Evolutionary conservation across 1,140 invertebrate genomes (phyloP).

Genomic region (Episyrphus balteatus): DNA sequence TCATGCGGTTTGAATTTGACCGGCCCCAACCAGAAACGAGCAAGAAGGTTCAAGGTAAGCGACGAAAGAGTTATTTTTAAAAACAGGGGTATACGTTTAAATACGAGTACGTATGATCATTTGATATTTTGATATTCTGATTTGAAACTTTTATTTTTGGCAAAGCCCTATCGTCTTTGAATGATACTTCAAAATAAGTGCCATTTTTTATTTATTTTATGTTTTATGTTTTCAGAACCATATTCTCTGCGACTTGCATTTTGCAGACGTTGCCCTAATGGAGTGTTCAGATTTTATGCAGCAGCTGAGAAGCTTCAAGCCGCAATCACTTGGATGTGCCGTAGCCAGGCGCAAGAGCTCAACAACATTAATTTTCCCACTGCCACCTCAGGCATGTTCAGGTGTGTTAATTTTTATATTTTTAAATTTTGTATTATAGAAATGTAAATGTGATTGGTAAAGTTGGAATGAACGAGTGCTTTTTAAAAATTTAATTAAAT

Average conservation of each 20-base stretch:
- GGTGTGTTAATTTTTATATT: slow-evolving; percentile 45
- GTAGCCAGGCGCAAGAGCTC: slow-evolving; percentile 84
- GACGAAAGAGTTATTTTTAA: neutral
- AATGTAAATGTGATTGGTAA: neutral
- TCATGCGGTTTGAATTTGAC: slow-evolving; percentile 85
- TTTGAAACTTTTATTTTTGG: neutral
- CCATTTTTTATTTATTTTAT: slow-evolving; percentile 2
- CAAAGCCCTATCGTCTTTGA: neutral
- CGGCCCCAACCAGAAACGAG: slow-evolving; percentile 66
- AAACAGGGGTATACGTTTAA: too few species aligned
- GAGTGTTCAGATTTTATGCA: slow-evolving; percentile 95
- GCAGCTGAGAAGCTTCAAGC: slow-evolving; percentile 88
- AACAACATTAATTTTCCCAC: slow-evolving; percentile 85
- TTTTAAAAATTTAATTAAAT: neutral
- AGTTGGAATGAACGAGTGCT: neutral
- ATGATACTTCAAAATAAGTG: slow-evolving; percentile 9
- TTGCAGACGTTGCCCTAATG: slow-evolving; percentile 81
- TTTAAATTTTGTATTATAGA: neutral
- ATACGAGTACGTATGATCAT: too few species aligned
- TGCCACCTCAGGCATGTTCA: slow-evolving; percentile 88
- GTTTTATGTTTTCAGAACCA: slow-evolving; percentile 23
- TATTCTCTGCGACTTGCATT: slow-evolving; percentile 37
- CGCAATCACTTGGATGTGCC: slow-evolving; percentile 85
- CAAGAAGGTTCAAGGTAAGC: slow-evolving; percentile 45
- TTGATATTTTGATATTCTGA: too few species aligned